Evolutionary conservation across 1,140 invertebrate species (phyloP), one percentile per base, ranked within the genome.

Genomic region (Heterodera schachtii): DNA sequence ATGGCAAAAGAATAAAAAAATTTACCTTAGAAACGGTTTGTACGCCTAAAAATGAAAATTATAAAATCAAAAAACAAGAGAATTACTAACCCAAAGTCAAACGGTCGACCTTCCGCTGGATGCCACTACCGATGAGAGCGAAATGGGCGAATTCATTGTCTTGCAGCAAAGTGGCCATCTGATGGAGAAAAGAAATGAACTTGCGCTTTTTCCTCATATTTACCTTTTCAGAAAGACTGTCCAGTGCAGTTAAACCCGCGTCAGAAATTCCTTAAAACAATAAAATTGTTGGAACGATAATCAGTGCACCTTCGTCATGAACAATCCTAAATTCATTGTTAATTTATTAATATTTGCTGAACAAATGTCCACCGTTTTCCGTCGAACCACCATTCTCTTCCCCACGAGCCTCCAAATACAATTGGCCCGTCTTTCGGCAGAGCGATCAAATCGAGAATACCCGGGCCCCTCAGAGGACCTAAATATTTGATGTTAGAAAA

Each of bases 371-470:
- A 78, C 77, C 77, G 73, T 46, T 88, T 86, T 1, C 87, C 89
- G 31, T 78, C 43, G 21, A 89, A n/a, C 87, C 83, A 90, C 88
- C 88, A 89, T 80, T 89, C 88, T 46, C 88, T 75, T 43, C 88
- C 88, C 89, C 89, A 89, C 1, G 87, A 89, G 1, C 88, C 89
- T 80, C 89, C 87, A 81, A 89, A 89, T 41, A 90, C 75, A n/a
- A 89, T 79, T 7, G 86, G 89, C 7, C 88, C 88, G 77, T 89
- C 84, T 49, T 89, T 90, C 8, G 89, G 89, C 0, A 89, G 76
- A n/a, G 88, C 60, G 9, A 88, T 89, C 21, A 89, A 75, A 73
- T 89, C 89, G 8, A 89, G 84, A 60, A 89, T 89, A n/a, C 88
- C 88, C 31, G 87, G 87, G 6, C 87, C 87, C 7, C 83, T 31